Percentiles rank a stretch among this genome's conserved stretches.
These are phyloP conservation scores for Amazona vittata DNA, from an alignment of 2,113 vertebrate species.

Conservation along the genomic window DNA sequence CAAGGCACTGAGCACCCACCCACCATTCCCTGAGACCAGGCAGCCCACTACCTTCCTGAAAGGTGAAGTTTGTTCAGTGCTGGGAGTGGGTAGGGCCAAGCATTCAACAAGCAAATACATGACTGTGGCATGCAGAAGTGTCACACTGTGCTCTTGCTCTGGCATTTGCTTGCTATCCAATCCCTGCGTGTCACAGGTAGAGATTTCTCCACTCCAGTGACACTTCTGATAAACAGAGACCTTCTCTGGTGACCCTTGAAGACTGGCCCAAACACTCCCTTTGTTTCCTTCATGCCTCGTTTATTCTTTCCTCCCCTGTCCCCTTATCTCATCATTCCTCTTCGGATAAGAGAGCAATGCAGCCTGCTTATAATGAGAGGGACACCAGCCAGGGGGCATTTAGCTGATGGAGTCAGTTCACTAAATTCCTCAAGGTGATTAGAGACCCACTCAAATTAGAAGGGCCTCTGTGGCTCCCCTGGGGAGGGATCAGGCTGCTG, in stretches of 20 bases:
- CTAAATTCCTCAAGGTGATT: conserved; percentile 33
- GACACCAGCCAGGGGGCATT: conserved; percentile 15
- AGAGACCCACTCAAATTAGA: not conserved
- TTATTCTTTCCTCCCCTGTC: not conserved
- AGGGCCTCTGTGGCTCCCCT: not conserved
- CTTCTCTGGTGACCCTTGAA: conserved; percentile 10
- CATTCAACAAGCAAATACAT: not conserved
- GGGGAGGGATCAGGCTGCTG: not conserved
- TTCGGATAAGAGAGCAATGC: conserved; percentile 49
- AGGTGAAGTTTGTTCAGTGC: not conserved
- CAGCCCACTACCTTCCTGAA: not conserved
- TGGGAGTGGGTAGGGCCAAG: not conserved
- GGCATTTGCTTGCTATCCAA: not conserved
- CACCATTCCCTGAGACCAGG: not conserved
- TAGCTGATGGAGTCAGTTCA: not conserved
- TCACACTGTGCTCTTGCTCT: not conserved
- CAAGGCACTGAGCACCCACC: not conserved
- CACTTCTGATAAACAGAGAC: not conserved
- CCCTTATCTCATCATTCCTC: conserved; percentile 25
- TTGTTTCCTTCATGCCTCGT: not conserved
- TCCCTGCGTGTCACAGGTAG: fast-evolving
- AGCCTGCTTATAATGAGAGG: not conserved
- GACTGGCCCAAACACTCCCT: not conserved
- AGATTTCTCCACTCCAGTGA: not conserved
- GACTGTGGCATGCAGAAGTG: not conserved